Base-by-base conservation (phyloP, 2,113 vertebrate genomes). In the Suricata suricatta region DNA sequence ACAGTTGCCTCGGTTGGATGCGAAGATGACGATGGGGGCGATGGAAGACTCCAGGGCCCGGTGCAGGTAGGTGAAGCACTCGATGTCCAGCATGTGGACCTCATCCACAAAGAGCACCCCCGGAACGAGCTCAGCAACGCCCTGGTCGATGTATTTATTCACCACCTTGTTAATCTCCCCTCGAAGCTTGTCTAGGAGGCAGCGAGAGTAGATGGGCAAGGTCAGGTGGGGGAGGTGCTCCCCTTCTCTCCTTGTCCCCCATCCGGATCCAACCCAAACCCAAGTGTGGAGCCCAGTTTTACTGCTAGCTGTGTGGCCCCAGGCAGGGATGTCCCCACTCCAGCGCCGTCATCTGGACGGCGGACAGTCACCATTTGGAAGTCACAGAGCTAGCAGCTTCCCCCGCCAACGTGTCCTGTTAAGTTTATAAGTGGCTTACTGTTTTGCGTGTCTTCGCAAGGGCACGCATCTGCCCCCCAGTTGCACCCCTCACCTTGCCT, bases 141-240 rank as follows among this genome's bases (percentile, higher is more conserved):
- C 99, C 98, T 99, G 99, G 98, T 99, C 99, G 0, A 99, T 99
- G 98, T 99, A 99, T 96, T 99, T 99, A 98, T 99, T 99, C 97
- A 99, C 99, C 98, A 99, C 99, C 95, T 99, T 99, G 98, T 99
- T 99, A 97, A 99, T 99, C 98, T 99, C 99, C 13, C 98, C 98
- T 52, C 99, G 99, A n/a, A 99, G 99, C 84, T 99, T 99, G 97
- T 99, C 99, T 99, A 93, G 16, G 95, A 82, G 91, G 90, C 25
- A 76, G 7, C 69, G 80, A 93, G 93, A 35, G 35, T 0, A 2
- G 64, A 31, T 10, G 33, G 16, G 33, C 31, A 85, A 52, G 14
- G 13, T 5, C 7, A 19, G n/a, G 15, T 11, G 3, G 38, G 10
- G 15, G 35, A 47, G 44, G 23, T 3, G 0, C 2, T 2, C 54